Evolutionary conservation across 2,797 vertebrate species (phyloP).

Genomic region (Trichosurus vulpecula): DNA sequence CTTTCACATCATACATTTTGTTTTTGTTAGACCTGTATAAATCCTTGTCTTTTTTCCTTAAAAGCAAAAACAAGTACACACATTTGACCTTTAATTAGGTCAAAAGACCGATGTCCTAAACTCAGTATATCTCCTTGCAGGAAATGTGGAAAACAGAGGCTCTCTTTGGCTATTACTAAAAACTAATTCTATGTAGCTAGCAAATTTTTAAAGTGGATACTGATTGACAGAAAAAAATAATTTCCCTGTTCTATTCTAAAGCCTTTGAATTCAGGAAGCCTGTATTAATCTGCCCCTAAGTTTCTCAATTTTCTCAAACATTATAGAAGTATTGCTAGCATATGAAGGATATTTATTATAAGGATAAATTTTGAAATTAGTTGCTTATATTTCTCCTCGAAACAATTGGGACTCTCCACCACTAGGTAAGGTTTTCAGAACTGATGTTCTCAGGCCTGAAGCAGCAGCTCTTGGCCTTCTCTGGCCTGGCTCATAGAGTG

Average conservation of each 20-base stretch:
- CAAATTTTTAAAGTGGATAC: not conserved
- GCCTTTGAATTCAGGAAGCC: not conserved
- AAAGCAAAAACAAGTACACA: not conserved
- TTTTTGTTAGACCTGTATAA: not conserved
- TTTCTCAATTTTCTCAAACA: not conserved
- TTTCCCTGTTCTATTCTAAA: not conserved
- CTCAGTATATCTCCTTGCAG: constrained; percentile 11
- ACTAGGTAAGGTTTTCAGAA: not conserved
- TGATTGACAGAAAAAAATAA: not conserved
- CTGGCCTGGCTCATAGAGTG: not conserved
- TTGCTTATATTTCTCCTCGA: not conserved
- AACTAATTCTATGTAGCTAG: not conserved
- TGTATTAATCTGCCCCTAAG: not conserved
- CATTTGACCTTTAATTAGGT: not conserved
- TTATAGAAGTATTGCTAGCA: not conserved
- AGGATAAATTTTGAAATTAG: not conserved
- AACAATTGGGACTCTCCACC: not conserved
- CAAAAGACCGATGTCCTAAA: constrained; percentile 40
- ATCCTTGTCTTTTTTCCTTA: constrained; percentile 37
- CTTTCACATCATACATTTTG: constrained; percentile 13
- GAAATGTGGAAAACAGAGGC: not conserved
- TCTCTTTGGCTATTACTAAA: constrained; percentile 43
- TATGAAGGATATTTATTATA: not conserved
- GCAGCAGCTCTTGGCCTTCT: not conserved
- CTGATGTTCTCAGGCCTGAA: not conserved